These are phyloP conservation scores for Cyclopterus lumpus DNA, from an alignment of 2,797 vertebrate species.

Conservation along the genomic window DNA sequence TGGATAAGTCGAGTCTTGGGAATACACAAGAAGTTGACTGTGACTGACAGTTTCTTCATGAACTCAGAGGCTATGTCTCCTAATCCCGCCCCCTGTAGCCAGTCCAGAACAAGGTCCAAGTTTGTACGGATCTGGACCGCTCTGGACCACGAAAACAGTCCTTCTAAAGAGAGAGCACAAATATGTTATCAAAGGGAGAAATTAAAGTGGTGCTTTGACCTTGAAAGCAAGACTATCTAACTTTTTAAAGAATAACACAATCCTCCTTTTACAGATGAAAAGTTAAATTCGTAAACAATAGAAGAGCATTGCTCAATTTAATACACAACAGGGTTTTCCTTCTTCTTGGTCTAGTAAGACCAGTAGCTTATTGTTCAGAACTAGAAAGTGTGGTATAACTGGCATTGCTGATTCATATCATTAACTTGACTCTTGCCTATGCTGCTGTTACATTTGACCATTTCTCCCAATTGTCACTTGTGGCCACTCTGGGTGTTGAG, in stretches of 20 bases:
- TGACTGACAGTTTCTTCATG: conserved; percentile 92
- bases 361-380: background rate
- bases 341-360: background rate
- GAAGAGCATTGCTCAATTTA: background rate
- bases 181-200: background rate
- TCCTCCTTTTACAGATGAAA: background rate
- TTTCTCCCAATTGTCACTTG: background rate
- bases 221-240: background rate
- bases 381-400: background rate
- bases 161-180: conserved; percentile 64
- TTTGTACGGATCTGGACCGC: conserved; percentile 94
- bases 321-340: background rate
- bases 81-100: conserved; percentile 92
- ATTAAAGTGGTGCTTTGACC: background rate
- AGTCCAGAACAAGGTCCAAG: conserved; percentile 92
- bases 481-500: background rate
- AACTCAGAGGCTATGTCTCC: conserved; percentile 94
- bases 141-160: conserved; percentile 93
- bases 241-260: background rate
- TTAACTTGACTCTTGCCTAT: background rate
- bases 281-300: background rate
- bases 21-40: conserved; percentile 93
- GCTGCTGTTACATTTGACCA: background rate
- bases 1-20: conserved; percentile 92
- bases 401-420: background rate